phyloP scores from a whole-genome alignment of 23 tunicate species.

The Diplosoma virens region DNA sequence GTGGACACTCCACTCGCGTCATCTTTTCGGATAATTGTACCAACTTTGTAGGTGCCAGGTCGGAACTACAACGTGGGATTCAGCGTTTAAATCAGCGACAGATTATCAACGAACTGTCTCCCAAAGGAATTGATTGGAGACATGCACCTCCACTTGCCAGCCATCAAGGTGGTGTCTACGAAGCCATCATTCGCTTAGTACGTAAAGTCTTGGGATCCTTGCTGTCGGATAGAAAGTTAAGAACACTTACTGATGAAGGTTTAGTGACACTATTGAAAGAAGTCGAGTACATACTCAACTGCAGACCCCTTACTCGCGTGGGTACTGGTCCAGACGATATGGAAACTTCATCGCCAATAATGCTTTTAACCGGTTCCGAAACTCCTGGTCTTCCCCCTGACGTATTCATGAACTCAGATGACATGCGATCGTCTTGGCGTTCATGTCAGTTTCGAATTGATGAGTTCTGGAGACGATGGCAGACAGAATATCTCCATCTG shows the following conservation, averaged over 20 bases:
- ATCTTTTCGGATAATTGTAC: slow-evolving; percentile 12
- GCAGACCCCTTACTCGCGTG: slow-evolving; percentile 24
- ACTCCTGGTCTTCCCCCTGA: slow-evolving; percentile 26
- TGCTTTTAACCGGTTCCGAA: slow-evolving; percentile 10
- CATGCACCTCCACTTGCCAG: slow-evolving; percentile 19
- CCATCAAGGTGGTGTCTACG: slow-evolving; percentile 26
- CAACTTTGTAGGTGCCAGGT: slow-evolving; percentile 21
- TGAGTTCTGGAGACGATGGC: slow-evolving; percentile 31
- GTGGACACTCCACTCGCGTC: not conserved
- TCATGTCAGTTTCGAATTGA: not conserved
- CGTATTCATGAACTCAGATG: slow-evolving; percentile 29
- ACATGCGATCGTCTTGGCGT: not conserved
- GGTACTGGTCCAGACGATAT: slow-evolving; percentile 15
- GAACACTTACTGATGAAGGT: slow-evolving; percentile 7
- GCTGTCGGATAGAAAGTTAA: not conserved
- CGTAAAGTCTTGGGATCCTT: slow-evolving; percentile 2
- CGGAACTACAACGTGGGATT: not conserved
- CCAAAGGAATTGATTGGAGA: not conserved
- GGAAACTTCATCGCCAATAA: slow-evolving; percentile 9
- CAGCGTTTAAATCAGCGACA: not conserved
- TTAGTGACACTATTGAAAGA: slow-evolving; percentile 1
- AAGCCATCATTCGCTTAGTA: slow-evolving; percentile 3
- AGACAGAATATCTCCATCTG: slow-evolving; percentile 1
- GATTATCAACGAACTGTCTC: slow-evolving; percentile 1
- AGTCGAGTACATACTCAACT: slow-evolving; percentile 19